Percentiles rank a stretch among this genome's conserved stretches.
Evolutionary conservation across 2,888 invertebrate species (phyloP).

Genomic region (Cynaeus angustus): DNA sequence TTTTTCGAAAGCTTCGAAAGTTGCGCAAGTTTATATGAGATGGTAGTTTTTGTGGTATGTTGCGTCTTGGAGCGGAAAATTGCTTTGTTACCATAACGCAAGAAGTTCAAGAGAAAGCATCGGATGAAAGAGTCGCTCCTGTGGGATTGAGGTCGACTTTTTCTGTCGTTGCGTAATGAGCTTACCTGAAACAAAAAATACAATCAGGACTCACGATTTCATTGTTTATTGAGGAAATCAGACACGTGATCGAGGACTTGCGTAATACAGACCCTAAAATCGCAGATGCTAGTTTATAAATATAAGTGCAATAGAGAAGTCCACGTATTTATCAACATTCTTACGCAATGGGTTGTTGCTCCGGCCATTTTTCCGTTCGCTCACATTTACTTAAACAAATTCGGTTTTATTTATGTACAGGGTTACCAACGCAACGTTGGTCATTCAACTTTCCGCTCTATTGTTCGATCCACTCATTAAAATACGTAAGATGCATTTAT

Average conservation of each 20-base stretch:
- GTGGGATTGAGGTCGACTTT: background rate
- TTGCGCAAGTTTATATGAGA: too few species aligned
- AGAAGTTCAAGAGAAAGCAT: too few species aligned
- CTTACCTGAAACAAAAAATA: constrained; percentile 6
- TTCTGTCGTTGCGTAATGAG: background rate
- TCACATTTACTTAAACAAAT: constrained; percentile 50
- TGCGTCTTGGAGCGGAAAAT: too few species aligned
- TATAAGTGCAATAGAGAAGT: constrained; percentile 51
- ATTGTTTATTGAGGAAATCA: too few species aligned
- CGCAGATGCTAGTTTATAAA: constrained; percentile 45
- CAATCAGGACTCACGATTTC: background rate
- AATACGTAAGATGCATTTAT: constrained; percentile 50
- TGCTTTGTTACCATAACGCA: too few species aligned
- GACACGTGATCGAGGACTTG: background rate
- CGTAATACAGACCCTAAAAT: constrained; percentile 1
- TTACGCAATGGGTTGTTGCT: constrained; percentile 54
- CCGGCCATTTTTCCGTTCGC: constrained; percentile 48
- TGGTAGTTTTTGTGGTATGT: too few species aligned
- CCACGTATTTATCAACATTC: constrained; percentile 51
- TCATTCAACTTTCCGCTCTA: constrained; percentile 49
- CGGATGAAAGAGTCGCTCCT: too few species aligned
- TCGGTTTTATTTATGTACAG: constrained; percentile 50
- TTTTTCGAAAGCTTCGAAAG: background rate
- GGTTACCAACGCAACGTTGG: constrained; percentile 46
- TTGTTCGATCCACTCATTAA: constrained; percentile 50